These are phyloP conservation scores for Ectropis crepuscularia DNA, from an alignment of 2,888 invertebrate species.

Conservation along the genomic window DNA sequence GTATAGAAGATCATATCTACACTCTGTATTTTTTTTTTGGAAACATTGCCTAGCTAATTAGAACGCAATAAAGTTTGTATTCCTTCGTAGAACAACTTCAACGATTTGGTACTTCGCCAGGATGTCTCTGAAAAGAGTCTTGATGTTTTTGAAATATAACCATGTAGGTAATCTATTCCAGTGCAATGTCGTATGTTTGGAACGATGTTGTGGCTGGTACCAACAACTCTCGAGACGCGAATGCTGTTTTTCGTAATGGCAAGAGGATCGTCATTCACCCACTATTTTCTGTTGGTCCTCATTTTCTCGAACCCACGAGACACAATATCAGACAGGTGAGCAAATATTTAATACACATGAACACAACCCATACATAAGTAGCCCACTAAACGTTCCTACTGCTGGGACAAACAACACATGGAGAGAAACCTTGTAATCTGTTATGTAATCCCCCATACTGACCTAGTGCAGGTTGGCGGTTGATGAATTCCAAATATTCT, in stretches of 20 bases:
- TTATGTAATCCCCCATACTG: no score
- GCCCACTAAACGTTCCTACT: neutral
- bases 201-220: slow-evolving; percentile 1
- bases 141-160: neutral
- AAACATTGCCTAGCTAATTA: no score
- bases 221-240: neutral
- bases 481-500: no score
- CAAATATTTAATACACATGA: neutral
- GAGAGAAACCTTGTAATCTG: no score
- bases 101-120: no score
- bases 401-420: no score
- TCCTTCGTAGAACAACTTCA: no score
- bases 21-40: no score
- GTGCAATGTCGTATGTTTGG: slow-evolving; percentile 1
- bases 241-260: neutral
- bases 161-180: neutral
- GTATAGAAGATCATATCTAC: no score
- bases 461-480: no score
- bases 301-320: slow-evolving; percentile 2
- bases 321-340: slow-evolving; percentile 2
- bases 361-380: neutral
- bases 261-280: slow-evolving; percentile 5
- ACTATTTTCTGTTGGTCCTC: slow-evolving; percentile 6
- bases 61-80: no score
- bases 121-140: neutral